Evolutionary conservation across 2,888 invertebrate species (phyloP).

Genomic region (Rhamnusium bicolor): DNA sequence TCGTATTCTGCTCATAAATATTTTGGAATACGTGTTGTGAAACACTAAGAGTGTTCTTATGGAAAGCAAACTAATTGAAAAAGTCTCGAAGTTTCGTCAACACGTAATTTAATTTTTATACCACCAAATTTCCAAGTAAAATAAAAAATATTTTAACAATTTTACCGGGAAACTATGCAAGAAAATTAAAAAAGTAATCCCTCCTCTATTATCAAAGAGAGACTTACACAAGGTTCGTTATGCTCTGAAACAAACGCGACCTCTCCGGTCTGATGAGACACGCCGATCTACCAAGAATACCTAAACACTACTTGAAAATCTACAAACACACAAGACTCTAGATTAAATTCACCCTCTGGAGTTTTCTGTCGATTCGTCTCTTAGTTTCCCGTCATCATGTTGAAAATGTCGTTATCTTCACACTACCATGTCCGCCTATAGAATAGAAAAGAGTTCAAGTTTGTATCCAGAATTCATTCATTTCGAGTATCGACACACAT

Average conservation of each 20-base stretch:
- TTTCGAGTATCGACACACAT: constrained; percentile 48
- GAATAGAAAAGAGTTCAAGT: constrained; percentile 63
- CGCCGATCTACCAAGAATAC: constrained; percentile 68
- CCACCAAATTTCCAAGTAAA: neutral
- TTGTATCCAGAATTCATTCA: constrained; percentile 51
- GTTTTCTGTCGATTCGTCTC: constrained; percentile 70
- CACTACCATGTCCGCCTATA: constrained; percentile 66
- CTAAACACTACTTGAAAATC: constrained; percentile 71
- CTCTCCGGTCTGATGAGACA: constrained; percentile 67
- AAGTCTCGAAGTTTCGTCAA: neutral
- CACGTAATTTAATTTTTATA: neutral
- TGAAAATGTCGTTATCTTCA: constrained; percentile 70
- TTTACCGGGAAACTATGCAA: neutral
- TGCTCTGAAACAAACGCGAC: constrained; percentile 63
- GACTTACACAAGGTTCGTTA: constrained; percentile 63
- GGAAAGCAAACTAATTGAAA: neutral
- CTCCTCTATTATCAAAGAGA: constrained; percentile 58
- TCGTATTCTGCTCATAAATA: neutral
- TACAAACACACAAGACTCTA: constrained; percentile 68
- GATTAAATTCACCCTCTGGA: constrained; percentile 70
- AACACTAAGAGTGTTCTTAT: neutral
- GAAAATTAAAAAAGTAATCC: constrained; percentile 59
- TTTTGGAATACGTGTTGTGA: neutral
- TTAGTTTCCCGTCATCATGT: constrained; percentile 69
- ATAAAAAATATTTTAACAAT: neutral